Evolutionary conservation across 2,113 vertebrate genomes (phyloP), one percentile per base, ranked within the genome.

Genomic region (Centropristis striata): DNA sequence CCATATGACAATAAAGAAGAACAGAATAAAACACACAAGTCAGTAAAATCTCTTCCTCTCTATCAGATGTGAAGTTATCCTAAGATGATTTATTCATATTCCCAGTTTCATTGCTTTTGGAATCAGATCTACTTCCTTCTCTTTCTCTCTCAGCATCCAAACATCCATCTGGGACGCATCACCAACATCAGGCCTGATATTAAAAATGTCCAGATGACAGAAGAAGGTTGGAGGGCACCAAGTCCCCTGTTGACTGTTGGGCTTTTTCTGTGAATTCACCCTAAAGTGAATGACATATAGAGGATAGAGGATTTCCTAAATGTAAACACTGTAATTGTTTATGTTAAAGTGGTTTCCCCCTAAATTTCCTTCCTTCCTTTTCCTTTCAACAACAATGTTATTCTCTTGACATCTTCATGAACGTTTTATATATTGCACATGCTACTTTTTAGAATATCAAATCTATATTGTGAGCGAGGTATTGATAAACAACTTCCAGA

Each of bases 131-230:
- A 3, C 78, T 59, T 81, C 36, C 46, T 53, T 58, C 59, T 32
- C 21, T 15, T 46, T 59, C 66, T 67, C 42, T 55, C n/a, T 37
- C 10, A 44, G 37, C 59, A 32, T 71, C 5, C 1, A 6, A 81
- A 49, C 20, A 15, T 81, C 73, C 72, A 87, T 84, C 75, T 89
- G 84, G 78, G 51, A 60, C 20, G n/a, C 57, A 88, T 87, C 86
- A 83, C 6, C 18, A 61, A 1, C 32, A 42, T 73, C 44, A 54
- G 57, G 15, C 21, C 25, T 25, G 37, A 60, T 64, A 78, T n/a
- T 72, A 42, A 83, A n/a, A 83, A 64, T 46, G 18, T 85, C 66
- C 64, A 86, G 64, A 63, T 74, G 82, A 73, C 59, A 25, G 36
- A 71, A 47, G 39, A 59, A 85, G 77, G 23, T 79, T 76, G 54